Conservation (phyloP, 2,888 invertebrate species). For the Panorpa germanica region DNA sequence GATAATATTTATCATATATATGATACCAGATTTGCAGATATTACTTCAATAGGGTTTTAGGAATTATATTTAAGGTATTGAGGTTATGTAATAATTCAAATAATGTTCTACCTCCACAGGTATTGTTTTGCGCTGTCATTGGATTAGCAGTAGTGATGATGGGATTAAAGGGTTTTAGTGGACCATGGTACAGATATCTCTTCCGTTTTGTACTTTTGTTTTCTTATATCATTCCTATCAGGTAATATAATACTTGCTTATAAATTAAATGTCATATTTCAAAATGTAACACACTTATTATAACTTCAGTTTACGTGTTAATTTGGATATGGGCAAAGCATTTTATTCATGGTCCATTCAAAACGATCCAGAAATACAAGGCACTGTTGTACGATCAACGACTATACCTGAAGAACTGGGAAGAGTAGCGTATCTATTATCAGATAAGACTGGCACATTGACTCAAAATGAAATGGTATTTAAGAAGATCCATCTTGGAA, state of each 20-base stretch:
- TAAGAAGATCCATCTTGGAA: slow-evolving; percentile 86
- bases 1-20: background rate
- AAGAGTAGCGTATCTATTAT: slow-evolving; percentile 86
- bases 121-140: slow-evolving; percentile 80
- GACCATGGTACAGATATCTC: slow-evolving; percentile 92
- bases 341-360: slow-evolving; percentile 96
- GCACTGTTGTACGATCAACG: slow-evolving; percentile 89
- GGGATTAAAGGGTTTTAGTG: slow-evolving; percentile 86
- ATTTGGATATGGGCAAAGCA: slow-evolving; percentile 96
- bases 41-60: no score
- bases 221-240: slow-evolving; percentile 98
- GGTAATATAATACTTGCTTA: no score
- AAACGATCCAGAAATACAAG: slow-evolving; percentile 78
- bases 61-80: slow-evolving; percentile 2
- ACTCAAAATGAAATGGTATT: slow-evolving; percentile 99
- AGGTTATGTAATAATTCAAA: slow-evolving; percentile 7
- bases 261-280: background rate
- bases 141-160: slow-evolving; percentile 87
- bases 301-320: slow-evolving; percentile 70
- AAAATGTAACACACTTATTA: background rate
- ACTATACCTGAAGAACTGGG: slow-evolving; percentile 98
- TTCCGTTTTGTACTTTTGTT: slow-evolving; percentile 93
- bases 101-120: slow-evolving; percentile 26
- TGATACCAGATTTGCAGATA: no score
- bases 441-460: slow-evolving; percentile 96